Conservation (phyloP, 2,797 vertebrate genomes). For the Phyllotis vaccarum region DNA sequence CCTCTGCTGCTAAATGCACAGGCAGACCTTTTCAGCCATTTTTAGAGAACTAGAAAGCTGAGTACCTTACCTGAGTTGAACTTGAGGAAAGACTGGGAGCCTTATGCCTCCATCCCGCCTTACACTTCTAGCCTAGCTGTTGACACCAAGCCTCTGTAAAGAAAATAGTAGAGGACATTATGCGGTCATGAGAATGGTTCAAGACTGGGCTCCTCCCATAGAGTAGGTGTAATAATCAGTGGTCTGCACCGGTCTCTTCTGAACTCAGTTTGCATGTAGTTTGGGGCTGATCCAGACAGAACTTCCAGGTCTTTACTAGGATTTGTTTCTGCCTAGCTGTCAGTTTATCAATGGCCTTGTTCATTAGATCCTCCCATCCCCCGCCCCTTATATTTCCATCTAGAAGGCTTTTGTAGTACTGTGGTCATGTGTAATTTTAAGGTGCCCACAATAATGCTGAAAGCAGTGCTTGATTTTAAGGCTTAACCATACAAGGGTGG, state of each 20-base stretch:
- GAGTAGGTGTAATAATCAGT: not conserved
- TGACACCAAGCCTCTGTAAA: not conserved
- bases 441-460: conserved; percentile 50
- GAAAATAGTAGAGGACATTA: not conserved
- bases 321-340: not conserved
- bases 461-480: conserved; percentile 69
- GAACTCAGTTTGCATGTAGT: not conserved
- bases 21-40: not conserved
- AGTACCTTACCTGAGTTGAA: not conserved
- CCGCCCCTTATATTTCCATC: conserved; percentile 38
- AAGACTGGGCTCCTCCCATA: not conserved
- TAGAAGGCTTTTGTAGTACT: conserved; percentile 63
- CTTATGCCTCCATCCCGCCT: too few species aligned
- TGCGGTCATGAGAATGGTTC: not conserved
- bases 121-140: not conserved
- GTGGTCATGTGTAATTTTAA: conserved; percentile 75
- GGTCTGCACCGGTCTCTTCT: not conserved
- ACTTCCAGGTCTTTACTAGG: not conserved
- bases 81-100: not conserved
- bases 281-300: not conserved
- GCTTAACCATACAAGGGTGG: conserved; percentile 65
- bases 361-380: not conserved
- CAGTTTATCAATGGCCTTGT: conserved; percentile 47
- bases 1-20: not conserved
- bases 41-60: not conserved